Conservation (phyloP, 2,797 vertebrate genomes). For the Dermochelys coriacea region DNA sequence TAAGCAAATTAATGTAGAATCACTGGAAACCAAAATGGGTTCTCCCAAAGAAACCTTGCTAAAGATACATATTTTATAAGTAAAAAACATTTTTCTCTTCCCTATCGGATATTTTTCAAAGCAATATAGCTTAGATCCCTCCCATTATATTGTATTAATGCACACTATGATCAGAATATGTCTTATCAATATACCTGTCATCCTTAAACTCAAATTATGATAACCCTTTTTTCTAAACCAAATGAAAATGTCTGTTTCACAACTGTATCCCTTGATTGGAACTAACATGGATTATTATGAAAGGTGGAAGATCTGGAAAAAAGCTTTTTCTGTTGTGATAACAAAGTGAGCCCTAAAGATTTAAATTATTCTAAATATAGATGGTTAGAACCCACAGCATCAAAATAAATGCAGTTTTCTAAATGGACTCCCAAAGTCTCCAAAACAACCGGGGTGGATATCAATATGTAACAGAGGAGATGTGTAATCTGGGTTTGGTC, state of each 20-base stretch:
- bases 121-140: fast-evolving
- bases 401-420: not conserved
- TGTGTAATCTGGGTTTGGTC: not conserved
- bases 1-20: conserved; percentile 14
- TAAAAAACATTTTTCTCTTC: not conserved
- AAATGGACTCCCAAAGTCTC: not conserved
- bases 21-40: not conserved
- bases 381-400: not conserved
- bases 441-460: not conserved
- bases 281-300: not conserved
- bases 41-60: not conserved
- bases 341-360: not conserved
- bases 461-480: not conserved
- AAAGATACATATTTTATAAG: not conserved
- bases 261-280: not conserved
- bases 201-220: not conserved
- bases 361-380: not conserved
- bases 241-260: not conserved
- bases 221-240: fast-evolving
- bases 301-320: not conserved
- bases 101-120: not conserved
- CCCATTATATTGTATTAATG: not conserved
- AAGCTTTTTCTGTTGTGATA: not conserved
- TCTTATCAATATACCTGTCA: fast-evolving
- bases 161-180: not conserved